Conservation (phyloP, 2,888 invertebrate genomes). For the Phyto melanocephala region DNA sequence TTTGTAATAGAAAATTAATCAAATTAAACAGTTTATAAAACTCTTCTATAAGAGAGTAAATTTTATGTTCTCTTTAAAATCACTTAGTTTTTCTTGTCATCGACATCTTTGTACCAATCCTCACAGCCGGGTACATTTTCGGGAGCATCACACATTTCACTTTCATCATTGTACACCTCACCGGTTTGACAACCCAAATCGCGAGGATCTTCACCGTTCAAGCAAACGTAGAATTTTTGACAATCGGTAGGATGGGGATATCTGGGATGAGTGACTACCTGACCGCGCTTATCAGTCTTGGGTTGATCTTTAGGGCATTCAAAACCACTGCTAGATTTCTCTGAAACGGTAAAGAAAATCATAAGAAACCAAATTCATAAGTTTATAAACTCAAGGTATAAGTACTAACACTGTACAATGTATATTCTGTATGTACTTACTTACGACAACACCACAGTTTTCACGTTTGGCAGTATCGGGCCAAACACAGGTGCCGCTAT, state of each 20-base stretch:
- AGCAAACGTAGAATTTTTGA: constrained; percentile 94
- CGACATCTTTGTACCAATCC: constrained; percentile 94
- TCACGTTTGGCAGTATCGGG: constrained; percentile 88
- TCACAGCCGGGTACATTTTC: constrained; percentile 95
- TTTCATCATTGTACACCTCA: constrained; percentile 93
- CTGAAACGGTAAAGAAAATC: constrained; percentile 78
- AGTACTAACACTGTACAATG: too few relatives aligned
- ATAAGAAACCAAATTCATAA: too few relatives aligned
- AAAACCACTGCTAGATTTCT: constrained; percentile 90
- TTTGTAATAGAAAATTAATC: constrained; percentile 60
- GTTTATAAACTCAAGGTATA: too few relatives aligned
- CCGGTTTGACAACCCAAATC: constrained; percentile 92
- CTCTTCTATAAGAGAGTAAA: constrained; percentile 61
- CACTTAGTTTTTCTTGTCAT: constrained; percentile 80
- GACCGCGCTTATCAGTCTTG: constrained; percentile 84
- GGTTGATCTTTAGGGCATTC: constrained; percentile 87
- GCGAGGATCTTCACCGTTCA: constrained; percentile 91
- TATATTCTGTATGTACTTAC: constrained; percentile 74
- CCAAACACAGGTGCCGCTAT: constrained; percentile 94
- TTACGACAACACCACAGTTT: constrained; percentile 83
- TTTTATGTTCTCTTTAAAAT: background rate
- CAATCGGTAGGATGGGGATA: constrained; percentile 92
- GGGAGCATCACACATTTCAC: constrained; percentile 91
- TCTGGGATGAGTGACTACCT: constrained; percentile 89
- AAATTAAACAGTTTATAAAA: constrained; percentile 60